Base-by-base conservation (phyloP, 2,888 invertebrate genomes). In the Sarcophaga subvicina region DNA sequence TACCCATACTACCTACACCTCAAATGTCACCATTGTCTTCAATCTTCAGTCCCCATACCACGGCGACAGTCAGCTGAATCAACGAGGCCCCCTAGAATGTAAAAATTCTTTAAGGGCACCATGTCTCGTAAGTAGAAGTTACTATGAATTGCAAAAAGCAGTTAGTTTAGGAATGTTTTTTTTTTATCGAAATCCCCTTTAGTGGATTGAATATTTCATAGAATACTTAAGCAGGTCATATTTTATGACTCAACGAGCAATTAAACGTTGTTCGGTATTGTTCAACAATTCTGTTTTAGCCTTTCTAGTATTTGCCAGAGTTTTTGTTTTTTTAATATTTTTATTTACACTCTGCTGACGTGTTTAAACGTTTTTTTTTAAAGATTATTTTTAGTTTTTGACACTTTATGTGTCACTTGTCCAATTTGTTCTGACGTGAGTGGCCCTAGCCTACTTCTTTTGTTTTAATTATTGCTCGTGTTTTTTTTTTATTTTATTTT, bases 241-340 rank as follows among this genome's bases (percentile, higher is more conserved):
- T 71, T 85, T 80, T 82, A 88, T 80, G 81, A 82, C 54, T 85
- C 84, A 88, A 88, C 86, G 86, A 86, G 85, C 86, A 88, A 88
- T 88, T 88, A 37, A 37, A 37, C 2, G 8, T 10, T 37, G 37
- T 37, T 10, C 2, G 85, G 88, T 82, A 80, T 72, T 83, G 83
- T 88, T 88, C 80, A 86, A 79, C 86, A 80, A 72, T 63, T 85
- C 80, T 62, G 25, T 73, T 60, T 20, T 71, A 62, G 37, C 62
- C 45, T 45, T 17, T 17, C 59, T 64, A 75, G 75, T 63, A 64
- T 79, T 79, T 72, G 73, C 78, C 45, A 78, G n/a, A 59, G 47
- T 70, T 83, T 83, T 83, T 20, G 37, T 69, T 22, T 22, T 83
- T 79, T 60, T 66, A 37, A 37, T 10, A 66, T 37, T 66, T 62